These are phyloP conservation scores for Heliconius congener DNA, from an alignment of 1,140 invertebrate species.

Conservation along the genomic window DNA sequence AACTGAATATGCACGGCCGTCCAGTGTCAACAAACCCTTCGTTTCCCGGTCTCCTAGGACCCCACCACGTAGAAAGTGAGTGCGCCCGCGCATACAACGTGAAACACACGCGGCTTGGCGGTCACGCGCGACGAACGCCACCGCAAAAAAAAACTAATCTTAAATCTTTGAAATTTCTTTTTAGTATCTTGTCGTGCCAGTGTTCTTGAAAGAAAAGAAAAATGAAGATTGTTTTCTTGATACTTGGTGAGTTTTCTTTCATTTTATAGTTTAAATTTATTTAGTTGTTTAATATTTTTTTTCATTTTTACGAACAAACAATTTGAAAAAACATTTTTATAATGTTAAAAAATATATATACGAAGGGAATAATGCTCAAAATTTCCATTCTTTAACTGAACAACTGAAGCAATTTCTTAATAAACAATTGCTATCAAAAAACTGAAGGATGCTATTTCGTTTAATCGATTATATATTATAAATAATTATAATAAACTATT, in stretches of 20 bases:
- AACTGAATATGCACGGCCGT: slow-evolving; percentile 44
- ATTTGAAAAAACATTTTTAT: background rate
- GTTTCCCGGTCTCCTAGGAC: slow-evolving; percentile 55
- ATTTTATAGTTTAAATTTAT: background rate
- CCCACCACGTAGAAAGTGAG: slow-evolving; percentile 72
- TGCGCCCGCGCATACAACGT: slow-evolving; percentile 44
- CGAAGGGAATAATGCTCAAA: no score
- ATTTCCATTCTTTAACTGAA: no score
- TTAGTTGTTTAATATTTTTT: background rate
- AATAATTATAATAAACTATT: no score
- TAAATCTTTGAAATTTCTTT: slow-evolving; percentile 36
- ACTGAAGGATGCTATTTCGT: no score
- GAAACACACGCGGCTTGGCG: slow-evolving; percentile 58
- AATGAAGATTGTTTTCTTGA: slow-evolving; percentile 55
- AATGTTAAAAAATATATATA: no score
- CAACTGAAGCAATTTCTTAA: no score
- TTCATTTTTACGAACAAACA: slow-evolving; percentile 17
- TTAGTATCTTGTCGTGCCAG: slow-evolving; percentile 47
- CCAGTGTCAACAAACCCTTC: slow-evolving; percentile 64
- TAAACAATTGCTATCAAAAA: no score
- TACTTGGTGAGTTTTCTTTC: slow-evolving; percentile 55
- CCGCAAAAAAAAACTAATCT: slow-evolving; percentile 44
- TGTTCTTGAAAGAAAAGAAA: slow-evolving; percentile 46
- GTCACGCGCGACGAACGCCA: slow-evolving; percentile 61
- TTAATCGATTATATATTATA: no score